These are phyloP conservation scores for Nymphalis urticae DNA, from an alignment of 2,888 invertebrate genomes.

Conservation along the genomic window DNA sequence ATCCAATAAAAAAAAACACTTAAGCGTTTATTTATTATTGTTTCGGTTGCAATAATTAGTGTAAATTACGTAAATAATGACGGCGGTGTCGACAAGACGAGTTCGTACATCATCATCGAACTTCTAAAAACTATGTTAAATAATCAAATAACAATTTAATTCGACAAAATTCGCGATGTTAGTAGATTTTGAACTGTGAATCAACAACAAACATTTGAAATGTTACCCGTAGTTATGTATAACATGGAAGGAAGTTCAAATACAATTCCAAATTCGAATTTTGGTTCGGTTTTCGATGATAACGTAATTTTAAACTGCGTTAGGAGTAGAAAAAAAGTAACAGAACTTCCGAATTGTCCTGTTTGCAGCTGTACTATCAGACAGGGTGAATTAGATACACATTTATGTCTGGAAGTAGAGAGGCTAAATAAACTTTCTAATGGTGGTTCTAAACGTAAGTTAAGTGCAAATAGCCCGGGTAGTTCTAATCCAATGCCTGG, in stretches of 20 bases:
- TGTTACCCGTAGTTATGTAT: conserved; percentile 74
- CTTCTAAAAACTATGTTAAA: conserved; percentile 49
- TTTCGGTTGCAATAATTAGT: conserved; percentile 30
- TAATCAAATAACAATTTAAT: conserved; percentile 50
- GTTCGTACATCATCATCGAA: conserved; percentile 53
- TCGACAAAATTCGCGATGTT: conserved; percentile 60
- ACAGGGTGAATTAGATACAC: conserved; percentile 90
- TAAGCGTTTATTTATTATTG: conserved; percentile 38
- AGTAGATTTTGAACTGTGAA: conserved; percentile 62
- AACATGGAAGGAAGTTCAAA: conserved; percentile 72
- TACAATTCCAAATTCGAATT: conserved; percentile 43
- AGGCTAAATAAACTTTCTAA: conserved; percentile 64
- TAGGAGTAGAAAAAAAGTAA: conserved; percentile 82
- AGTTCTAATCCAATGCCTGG: conserved; percentile 54
- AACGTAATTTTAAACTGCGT: conserved; percentile 73
- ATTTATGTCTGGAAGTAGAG: conserved; percentile 88
- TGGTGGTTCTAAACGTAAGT: conserved; percentile 62
- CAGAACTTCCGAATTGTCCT: conserved; percentile 90
- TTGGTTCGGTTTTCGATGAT: conserved; percentile 61
- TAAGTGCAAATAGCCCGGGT: conserved; percentile 58
- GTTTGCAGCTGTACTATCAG: conserved; percentile 93
- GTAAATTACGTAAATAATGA: conserved; percentile 34
- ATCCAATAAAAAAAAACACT: conserved; percentile 21
- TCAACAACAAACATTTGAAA: conserved; percentile 57
- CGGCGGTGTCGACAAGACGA: conserved; percentile 56